Conservation (phyloP, 2,797 vertebrate genomes). For the Miichthys miiuy region DNA sequence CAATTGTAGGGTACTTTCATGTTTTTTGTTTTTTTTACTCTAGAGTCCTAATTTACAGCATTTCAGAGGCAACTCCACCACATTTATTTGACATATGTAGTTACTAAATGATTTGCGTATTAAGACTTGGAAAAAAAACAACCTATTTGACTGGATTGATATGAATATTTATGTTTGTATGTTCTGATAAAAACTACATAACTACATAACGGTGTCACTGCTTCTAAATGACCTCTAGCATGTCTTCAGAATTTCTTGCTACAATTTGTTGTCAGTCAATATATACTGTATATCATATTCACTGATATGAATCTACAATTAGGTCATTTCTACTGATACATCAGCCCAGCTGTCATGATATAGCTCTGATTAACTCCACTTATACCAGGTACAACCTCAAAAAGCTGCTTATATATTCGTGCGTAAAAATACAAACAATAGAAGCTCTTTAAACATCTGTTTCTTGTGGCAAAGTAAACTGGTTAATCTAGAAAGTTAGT, state of each 20-base stretch:
- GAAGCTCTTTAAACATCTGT: background rate
- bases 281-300: background rate
- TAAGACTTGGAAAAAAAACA: background rate
- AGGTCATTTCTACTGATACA: no score
- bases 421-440: background rate
- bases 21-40: background rate
- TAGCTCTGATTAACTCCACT: background rate
- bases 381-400: background rate
- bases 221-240: background rate
- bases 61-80: background rate
- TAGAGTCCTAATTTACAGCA: background rate
- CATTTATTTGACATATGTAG: constrained; percentile 1
- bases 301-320: background rate
- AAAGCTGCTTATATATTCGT: background rate
- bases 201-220: background rate
- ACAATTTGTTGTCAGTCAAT: background rate
- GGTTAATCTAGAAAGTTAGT: background rate
- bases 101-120: background rate
- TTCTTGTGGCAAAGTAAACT: background rate
- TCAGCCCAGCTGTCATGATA: background rate
- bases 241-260: background rate
- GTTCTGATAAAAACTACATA: background rate
- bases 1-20: background rate
- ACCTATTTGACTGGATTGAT: background rate
- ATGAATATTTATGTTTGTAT: background rate